Evolutionary conservation across 2,888 invertebrate genomes (phyloP).

Genomic region (Abrostola tripartita): DNA sequence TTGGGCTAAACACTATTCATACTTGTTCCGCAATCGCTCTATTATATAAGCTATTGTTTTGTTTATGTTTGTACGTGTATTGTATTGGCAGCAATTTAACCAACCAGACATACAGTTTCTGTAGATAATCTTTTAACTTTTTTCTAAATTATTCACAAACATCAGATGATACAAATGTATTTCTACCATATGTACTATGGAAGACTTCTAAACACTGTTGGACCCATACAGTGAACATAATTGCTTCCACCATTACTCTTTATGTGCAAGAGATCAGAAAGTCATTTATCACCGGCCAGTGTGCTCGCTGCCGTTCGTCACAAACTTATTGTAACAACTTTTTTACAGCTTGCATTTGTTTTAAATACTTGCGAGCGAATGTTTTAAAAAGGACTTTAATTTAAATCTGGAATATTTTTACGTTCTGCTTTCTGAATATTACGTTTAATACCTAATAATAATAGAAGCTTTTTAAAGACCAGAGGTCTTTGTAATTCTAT

Average conservation of each 20-base stretch:
- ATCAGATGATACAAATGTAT: no score
- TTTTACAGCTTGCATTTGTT: constrained; percentile 37
- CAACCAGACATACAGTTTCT: no score
- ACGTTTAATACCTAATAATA: not conserved
- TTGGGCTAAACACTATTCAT: not conserved
- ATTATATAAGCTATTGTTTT: not conserved
- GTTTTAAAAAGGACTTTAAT: constrained; percentile 15
- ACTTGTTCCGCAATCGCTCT: constrained; percentile 3
- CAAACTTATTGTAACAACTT: constrained; percentile 42
- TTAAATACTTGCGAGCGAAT: constrained; percentile 16
- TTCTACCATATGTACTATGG: no score
- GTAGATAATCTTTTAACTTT: no score
- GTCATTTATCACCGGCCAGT: constrained; percentile 65
- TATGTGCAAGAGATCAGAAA: constrained; percentile 65
- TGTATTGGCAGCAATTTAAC: no score
- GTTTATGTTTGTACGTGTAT: not conserved
- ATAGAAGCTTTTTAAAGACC: not conserved
- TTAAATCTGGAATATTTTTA: constrained; percentile 7
- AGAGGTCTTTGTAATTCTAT: no score
- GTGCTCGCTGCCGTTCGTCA: constrained; percentile 37
- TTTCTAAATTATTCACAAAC: no score
- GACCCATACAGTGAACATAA: constrained; percentile 45
- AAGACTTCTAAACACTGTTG: constrained; percentile 23
- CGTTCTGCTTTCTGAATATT: not conserved
- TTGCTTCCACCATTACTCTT: constrained; percentile 61